These are phyloP conservation scores for Acrocephalus kingi DNA, from an alignment of 2,113 vertebrate species.

Conservation along the genomic window DNA sequence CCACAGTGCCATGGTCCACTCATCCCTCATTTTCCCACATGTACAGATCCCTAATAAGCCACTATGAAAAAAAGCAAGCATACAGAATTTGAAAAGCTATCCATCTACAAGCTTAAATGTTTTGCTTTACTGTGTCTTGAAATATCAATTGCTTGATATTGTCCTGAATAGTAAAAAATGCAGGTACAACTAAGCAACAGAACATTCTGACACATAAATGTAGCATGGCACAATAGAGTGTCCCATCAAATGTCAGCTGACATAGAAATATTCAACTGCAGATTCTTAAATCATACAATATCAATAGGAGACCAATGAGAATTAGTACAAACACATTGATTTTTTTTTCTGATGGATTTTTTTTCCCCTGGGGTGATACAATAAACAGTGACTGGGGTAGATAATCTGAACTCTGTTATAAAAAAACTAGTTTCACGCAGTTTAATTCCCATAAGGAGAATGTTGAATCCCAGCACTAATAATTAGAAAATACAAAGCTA, in stretches of 20 bases:
- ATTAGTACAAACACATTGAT: neutral
- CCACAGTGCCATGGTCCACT: neutral
- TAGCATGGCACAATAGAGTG: neutral
- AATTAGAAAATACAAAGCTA: slow-evolving; percentile 17
- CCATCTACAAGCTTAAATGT: neutral
- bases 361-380: neutral
- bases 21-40: neutral
- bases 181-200: neutral
- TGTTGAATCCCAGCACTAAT: neutral
- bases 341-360: neutral
- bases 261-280: neutral
- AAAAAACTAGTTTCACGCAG: neutral
- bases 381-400: neutral
- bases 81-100: neutral
- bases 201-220: accelerated
- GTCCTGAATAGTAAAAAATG: neutral
- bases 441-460: neutral
- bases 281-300: neutral
- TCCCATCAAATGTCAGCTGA: neutral
- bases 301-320: neutral
- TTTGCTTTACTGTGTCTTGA: neutral
- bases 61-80: neutral
- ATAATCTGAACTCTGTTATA: neutral
- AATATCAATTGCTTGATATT: neutral
- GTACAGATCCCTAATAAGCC: neutral